These are phyloP conservation scores for Labroides dimidiatus DNA, from an alignment of 2,797 vertebrate species.

Conservation along the genomic window DNA sequence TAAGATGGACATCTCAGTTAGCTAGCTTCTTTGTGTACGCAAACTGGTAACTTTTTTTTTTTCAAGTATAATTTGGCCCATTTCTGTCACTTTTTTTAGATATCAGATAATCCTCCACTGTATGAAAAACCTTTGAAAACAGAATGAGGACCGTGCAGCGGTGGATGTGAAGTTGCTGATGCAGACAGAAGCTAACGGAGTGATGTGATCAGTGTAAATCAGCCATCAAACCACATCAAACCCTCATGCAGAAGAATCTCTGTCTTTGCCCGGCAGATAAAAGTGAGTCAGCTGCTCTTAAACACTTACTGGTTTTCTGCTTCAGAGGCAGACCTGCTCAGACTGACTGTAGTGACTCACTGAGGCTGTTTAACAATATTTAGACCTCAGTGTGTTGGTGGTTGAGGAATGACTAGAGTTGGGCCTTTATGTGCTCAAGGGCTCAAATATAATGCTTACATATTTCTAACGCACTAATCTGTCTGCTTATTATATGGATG, in stretches of 20 bases:
- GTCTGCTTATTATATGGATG: background rate
- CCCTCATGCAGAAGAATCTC: conserved; percentile 2
- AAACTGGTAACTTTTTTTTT: no score
- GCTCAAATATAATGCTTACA: no score
- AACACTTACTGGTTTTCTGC: conserved; percentile 20
- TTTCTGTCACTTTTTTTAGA: background rate
- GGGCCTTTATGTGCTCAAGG: background rate
- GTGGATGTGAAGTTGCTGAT: conserved; percentile 28
- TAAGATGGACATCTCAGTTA: no score
- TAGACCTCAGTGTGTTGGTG: conserved; percentile 20
- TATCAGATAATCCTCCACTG: background rate
- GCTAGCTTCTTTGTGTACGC: no score
- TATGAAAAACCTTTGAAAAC: background rate
- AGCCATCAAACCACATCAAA: conserved; percentile 17
- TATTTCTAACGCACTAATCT: background rate
- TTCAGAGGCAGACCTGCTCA: conserved; percentile 24
- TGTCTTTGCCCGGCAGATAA: conserved; percentile 1
- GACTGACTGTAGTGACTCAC: conserved; percentile 39
- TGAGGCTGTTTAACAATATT: conserved; percentile 20
- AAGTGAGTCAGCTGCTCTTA: conserved; percentile 29
- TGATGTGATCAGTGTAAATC: conserved; percentile 20
- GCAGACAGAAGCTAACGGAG: conserved; percentile 12
- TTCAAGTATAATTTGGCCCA: background rate
- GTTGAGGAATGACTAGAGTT: conserved; percentile 26
- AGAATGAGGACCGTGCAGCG: background rate